Conservation (phyloP, 2,888 invertebrate species). For the Microctonus brassicae region DNA sequence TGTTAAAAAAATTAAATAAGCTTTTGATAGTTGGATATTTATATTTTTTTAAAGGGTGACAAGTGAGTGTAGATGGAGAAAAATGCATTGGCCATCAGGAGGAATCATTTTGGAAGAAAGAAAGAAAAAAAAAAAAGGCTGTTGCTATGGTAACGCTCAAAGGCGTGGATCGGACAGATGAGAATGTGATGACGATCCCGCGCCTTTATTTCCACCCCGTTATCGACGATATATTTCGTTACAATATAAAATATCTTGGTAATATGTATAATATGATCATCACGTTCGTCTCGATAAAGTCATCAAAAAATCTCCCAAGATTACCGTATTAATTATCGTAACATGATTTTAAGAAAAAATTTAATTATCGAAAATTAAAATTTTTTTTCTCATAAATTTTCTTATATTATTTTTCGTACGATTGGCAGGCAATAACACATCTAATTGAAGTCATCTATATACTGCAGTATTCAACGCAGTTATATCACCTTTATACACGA, state of each 20-base stretch:
- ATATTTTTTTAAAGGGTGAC: too few species aligned
- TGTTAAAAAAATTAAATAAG: background rate
- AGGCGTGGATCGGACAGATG: slow-evolving; percentile 60
- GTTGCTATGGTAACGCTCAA: slow-evolving; percentile 63
- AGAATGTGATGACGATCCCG: slow-evolving; percentile 47
- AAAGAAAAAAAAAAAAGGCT: slow-evolving; percentile 34
- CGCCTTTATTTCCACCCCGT: slow-evolving; percentile 42
- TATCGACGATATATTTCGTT: slow-evolving; percentile 59
- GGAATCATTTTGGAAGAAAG: too few species aligned
- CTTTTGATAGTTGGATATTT: background rate
- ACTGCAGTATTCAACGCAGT: background rate
- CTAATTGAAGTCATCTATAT: too few species aligned
- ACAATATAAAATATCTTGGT: slow-evolving; percentile 45
- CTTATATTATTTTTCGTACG: background rate
- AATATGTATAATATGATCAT: slow-evolving; percentile 3
- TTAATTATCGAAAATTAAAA: too few species aligned
- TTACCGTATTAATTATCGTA: too few species aligned
- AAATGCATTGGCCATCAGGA: too few species aligned
- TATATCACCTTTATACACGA: background rate
- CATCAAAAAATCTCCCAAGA: too few species aligned
- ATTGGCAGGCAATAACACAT: background rate
- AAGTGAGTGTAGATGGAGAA: too few species aligned
- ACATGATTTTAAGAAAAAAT: too few species aligned
- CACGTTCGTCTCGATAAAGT: too few species aligned
- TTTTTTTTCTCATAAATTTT: too few species aligned